These are phyloP conservation scores for Nemotelus nigrinus DNA, from an alignment of 2,888 invertebrate species.

Conservation along the genomic window DNA sequence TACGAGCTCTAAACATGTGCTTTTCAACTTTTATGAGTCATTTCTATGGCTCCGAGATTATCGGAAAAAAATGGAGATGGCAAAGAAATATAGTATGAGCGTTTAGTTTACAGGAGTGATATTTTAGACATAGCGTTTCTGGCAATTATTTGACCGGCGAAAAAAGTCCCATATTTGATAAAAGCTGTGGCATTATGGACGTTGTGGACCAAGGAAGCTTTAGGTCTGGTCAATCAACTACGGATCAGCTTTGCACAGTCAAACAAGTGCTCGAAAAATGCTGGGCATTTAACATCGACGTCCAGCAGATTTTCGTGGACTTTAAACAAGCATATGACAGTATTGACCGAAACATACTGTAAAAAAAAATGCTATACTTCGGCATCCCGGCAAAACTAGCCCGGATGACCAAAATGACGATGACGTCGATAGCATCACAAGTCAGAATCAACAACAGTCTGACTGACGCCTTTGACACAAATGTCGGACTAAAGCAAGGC, in stretches of 20 bases:
- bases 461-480: background rate
- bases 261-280: slow-evolving; percentile 8
- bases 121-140: no score
- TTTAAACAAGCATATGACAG: slow-evolving; percentile 23
- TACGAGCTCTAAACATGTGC: no score
- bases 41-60: no score
- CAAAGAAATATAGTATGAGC: no score
- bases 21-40: no score
- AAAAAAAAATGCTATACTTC: background rate
- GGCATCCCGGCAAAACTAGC: background rate
- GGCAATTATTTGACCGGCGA: no score
- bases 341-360: slow-evolving; percentile 13
- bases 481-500: background rate
- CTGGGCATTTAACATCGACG: background rate
- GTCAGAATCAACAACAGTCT: background rate
- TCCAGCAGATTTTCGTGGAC: background rate
- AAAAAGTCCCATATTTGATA: no score
- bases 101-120: no score
- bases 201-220: no score
- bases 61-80: no score
- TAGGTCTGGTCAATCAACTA: background rate
- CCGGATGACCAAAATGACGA: background rate
- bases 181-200: no score
- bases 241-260: background rate
- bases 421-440: background rate